Conservation (phyloP, 35 echinoderm and acorn worm genomes). For the Diadema setosum region DNA sequence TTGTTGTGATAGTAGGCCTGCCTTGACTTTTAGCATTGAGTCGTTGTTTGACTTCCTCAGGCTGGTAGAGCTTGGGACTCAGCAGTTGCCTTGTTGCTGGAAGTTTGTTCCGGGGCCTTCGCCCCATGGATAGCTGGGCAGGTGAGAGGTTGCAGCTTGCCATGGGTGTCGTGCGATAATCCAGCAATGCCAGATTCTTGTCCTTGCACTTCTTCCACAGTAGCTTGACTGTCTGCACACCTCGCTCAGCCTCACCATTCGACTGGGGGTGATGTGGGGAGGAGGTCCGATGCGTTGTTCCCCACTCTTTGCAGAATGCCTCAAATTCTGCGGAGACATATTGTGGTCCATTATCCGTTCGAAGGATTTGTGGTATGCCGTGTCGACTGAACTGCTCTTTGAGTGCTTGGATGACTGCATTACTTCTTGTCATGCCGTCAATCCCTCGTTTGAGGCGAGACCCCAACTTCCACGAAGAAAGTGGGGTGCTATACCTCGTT, state of each 20-base stretch:
- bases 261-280: slow-evolving; percentile 37
- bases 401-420: neutral
- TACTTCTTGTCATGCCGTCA: neutral
- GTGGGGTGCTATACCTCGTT: no score
- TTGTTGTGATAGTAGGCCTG: slow-evolving; percentile 23
- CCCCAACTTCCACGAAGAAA: no score
- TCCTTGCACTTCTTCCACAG: slow-evolving; percentile 43
- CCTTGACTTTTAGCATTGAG: neutral
- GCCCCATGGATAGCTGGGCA: slow-evolving; percentile 50
- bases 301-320: slow-evolving; percentile 35
- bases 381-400: slow-evolving; percentile 56
- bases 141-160: slow-evolving; percentile 30
- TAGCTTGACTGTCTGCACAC: slow-evolving; percentile 48
- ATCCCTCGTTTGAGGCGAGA: no score
- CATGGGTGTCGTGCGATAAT: slow-evolving; percentile 58
- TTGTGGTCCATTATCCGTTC: slow-evolving; percentile 76
- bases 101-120: slow-evolving; percentile 27
- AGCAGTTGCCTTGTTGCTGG: slow-evolving; percentile 17
- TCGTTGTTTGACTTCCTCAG: neutral
- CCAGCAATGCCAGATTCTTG: slow-evolving; percentile 43
- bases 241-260: slow-evolving; percentile 46
- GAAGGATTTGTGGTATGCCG: slow-evolving; percentile 48
- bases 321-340: slow-evolving; percentile 51
- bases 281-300: slow-evolving; percentile 31
- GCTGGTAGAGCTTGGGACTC: neutral